A percentile compares a stretch with the other conserved stretches of the same genome.
These are phyloP conservation scores for Pseudopleuronectes americanus DNA, from an alignment of 2,797 vertebrate species.

Conservation along the genomic window DNA sequence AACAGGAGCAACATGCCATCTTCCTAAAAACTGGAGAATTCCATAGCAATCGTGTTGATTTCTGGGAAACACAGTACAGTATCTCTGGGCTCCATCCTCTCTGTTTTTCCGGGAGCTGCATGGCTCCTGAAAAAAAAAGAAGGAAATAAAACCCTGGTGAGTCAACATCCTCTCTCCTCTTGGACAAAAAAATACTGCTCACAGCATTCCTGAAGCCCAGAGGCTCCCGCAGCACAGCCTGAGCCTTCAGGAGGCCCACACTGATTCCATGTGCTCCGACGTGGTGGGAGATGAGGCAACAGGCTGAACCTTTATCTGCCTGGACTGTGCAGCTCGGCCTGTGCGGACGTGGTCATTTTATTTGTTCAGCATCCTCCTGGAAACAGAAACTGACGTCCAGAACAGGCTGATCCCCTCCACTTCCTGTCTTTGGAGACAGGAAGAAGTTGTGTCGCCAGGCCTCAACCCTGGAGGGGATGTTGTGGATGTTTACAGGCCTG, in stretches of 20 bases:
- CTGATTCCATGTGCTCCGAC: slow-evolving; percentile 43
- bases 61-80: slow-evolving; percentile 52
- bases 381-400: slow-evolving; percentile 31
- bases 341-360: slow-evolving; percentile 29
- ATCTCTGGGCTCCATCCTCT: slow-evolving; percentile 65
- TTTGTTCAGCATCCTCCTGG: slow-evolving; percentile 42
- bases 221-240: slow-evolving; percentile 24
- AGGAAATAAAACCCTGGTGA: slow-evolving; percentile 58
- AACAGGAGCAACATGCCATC: background rate
- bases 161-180: slow-evolving; percentile 79
- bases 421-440: slow-evolving; percentile 72
- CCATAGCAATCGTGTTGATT: slow-evolving; percentile 15
- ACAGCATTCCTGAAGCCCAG: slow-evolving; percentile 60
- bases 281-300: slow-evolving; percentile 30
- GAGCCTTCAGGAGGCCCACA: slow-evolving; percentile 30
- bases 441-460: slow-evolving; percentile 44
- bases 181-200: slow-evolving; percentile 57
- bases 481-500: background rate
- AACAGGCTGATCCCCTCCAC: slow-evolving; percentile 57
- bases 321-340: slow-evolving; percentile 1
- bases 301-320: slow-evolving; percentile 1
- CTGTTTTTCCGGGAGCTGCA: slow-evolving; percentile 58
- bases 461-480: background rate
- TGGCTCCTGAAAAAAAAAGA: slow-evolving; percentile 44
- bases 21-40: slow-evolving; percentile 5